Base-by-base conservation (phyloP, 35 echinoderm and acorn worm species). In the Hemicentrotus pulcherrimus region DNA sequence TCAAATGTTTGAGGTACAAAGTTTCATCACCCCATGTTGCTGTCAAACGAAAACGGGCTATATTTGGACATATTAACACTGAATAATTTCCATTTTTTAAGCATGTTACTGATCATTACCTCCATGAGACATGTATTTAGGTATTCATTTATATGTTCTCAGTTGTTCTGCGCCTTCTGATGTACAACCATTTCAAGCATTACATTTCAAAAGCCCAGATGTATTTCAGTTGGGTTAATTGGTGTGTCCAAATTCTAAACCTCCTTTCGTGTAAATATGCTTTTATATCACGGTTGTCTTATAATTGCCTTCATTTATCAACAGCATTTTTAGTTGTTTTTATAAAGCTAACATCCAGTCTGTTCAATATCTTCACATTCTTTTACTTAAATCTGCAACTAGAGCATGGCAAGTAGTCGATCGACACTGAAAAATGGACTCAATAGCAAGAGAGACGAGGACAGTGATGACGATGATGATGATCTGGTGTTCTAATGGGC, bases 391-490 rank as follows among this genome's bases (percentile, higher is more conserved):
- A 59, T 59, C 6, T n/a, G n/a, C 65, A 78, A 22, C 19, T 78
- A 78, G 65, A 78, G 65, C 88, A 5, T 90, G 32, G 16, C 12
- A 30, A 47, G 88, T 47, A 90, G 46, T 33, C 88, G 32, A 24
- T 90, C 88, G 11, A 90, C 32, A 5, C 88, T 90, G 14, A 47
- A 47, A 47, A 90, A 47, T 41, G 88, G 46, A 33, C 88, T 33
- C 88, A 28, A 5, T 90, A 78, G 24, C 65, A 90, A 41, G 88
- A 90, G 10, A 90, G 88, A 90, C 31, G 32, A 90, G 5, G 88
- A 90, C 88, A 47, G 32, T 33, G 88, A 90, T 30, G 46, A 47
- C 31, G 88, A 90, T 90, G 88, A 90, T 90, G 88, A 90, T 47
- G 88, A 90, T 90, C 46, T 90, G 88, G 88, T 90, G 24, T 90